Conservation (phyloP, 2,888 invertebrate species). For the Hirtodrosophila trivittata region DNA sequence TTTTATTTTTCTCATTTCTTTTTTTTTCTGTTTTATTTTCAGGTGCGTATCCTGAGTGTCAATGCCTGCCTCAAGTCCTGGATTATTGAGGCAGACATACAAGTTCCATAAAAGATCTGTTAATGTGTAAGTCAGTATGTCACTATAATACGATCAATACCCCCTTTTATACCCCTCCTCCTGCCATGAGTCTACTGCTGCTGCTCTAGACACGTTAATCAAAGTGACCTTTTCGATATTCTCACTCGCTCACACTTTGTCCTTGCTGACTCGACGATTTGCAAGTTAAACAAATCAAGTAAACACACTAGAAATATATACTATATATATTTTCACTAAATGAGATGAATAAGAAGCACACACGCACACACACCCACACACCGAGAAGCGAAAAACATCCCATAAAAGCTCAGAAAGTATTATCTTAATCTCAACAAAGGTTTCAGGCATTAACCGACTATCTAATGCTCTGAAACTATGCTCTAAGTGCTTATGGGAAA, state of each 20-base stretch:
- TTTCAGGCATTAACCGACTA: no score
- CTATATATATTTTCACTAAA: constrained; percentile 10
- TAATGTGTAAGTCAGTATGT: constrained; percentile 36
- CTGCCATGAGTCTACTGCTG: neutral
- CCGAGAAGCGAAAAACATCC: neutral
- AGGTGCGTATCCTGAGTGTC: constrained; percentile 65
- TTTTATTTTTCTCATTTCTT: constrained; percentile 12
- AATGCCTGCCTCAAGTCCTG: constrained; percentile 78
- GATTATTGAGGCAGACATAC: constrained; percentile 75
- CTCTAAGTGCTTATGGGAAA: no score
- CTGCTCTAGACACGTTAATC: constrained; percentile 60
- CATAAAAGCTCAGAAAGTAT: no score
- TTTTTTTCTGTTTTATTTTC: constrained; percentile 33
- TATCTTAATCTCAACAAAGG: neutral
- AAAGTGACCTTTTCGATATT: constrained; percentile 69
- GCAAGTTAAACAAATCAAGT: constrained; percentile 44
- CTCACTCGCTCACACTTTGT: neutral
- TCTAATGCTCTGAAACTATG: no score
- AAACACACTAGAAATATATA: constrained; percentile 10
- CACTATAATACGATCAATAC: neutral
- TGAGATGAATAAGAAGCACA: constrained; percentile 27
- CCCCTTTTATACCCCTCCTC: neutral
- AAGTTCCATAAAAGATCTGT: constrained; percentile 9
- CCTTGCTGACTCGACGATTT: constrained; percentile 35
- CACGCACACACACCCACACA: neutral